Evolutionary conservation across 2,888 invertebrate genomes (phyloP), one percentile per base, ranked within the genome.

Genomic region (Anorthoa munda): DNA sequence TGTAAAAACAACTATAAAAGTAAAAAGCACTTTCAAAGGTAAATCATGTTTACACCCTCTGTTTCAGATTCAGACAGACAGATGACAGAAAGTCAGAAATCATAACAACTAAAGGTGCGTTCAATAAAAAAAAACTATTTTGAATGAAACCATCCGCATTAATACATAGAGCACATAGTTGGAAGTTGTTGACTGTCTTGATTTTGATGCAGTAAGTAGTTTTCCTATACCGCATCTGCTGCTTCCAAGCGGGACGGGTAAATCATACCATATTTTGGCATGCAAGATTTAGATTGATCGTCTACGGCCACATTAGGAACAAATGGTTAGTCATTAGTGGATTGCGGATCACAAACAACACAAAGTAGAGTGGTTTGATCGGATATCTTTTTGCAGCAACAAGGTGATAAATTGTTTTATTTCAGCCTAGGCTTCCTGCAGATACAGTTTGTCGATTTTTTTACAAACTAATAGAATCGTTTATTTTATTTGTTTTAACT

Each of bases 31-130:
- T 82, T 86, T 76, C 78, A 82, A 84, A 87, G 82, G 87, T 84
- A 85, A 86, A 86, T 84, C 92, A 94, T 95, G 94, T 95, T 95
- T 95, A 95, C 94, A 94, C 93, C 90, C 89, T 90, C 88, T 87
- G 87, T 87, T 66, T 86, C 82, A 84, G 26, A 3, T 26, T n/a
- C n/a, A n/a, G 83, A 85, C 81, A 87, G 84, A 85, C 78, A 86
- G 80, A 83, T 82, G 84, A 79, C 79, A 84, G 81, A 55, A 73
- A 75, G 55, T 65, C 67, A 60, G 74, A 79, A 72, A 78, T 58
- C 46, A 68, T 48, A 73, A 73, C 75, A 77, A 75, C 58, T 78
- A 66, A 39, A 63, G 66, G 18, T 79, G 75, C 87, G 88, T 91
- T 91, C 89, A 88, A 48, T 75, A 21, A 51, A 60, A 21, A 46